Conservation (phyloP, 2,113 vertebrate genomes). For the Rhabdornis inornatus region DNA sequence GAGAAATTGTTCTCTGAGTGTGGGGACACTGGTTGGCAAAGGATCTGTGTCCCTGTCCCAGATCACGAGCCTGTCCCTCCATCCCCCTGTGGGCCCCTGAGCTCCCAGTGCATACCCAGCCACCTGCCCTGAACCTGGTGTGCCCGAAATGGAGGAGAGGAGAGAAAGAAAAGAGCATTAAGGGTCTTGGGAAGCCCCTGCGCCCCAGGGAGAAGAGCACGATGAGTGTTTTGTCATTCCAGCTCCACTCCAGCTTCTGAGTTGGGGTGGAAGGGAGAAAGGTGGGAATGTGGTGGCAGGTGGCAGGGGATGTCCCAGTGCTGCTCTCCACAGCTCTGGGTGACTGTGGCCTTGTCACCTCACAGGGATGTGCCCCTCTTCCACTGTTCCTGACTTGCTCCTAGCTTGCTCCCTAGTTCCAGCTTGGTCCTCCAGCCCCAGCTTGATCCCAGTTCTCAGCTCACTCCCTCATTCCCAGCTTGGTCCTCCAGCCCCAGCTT, state of each 20-base stretch:
- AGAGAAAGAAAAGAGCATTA: neutral
- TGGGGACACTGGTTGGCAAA: rapidly evolving
- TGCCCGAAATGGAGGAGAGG: neutral
- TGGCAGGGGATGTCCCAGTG: neutral
- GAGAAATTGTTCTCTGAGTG: rapidly evolving
- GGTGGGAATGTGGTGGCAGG: neutral
- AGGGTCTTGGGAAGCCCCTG: neutral
- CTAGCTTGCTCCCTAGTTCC: neutral
- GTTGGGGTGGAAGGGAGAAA: neutral
- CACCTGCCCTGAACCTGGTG: rapidly evolving
- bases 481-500: neutral
- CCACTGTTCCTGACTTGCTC: rapidly evolving
- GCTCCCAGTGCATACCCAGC: rapidly evolving
- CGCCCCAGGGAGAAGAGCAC: rapidly evolving
- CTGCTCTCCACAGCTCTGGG: neutral
- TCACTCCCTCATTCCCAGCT: neutral
- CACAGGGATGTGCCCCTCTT: neutral
- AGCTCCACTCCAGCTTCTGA: neutral
- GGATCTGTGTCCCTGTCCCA: neutral
- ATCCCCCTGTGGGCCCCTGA: rapidly evolving
- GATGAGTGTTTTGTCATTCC: rapidly evolving
- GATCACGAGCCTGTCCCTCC: neutral
- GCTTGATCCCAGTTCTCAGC: neutral
- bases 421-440: neutral
- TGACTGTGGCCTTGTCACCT: neutral